Conservation (phyloP, 1,140 invertebrate genomes). For the Heliconius melpomene region DNA sequence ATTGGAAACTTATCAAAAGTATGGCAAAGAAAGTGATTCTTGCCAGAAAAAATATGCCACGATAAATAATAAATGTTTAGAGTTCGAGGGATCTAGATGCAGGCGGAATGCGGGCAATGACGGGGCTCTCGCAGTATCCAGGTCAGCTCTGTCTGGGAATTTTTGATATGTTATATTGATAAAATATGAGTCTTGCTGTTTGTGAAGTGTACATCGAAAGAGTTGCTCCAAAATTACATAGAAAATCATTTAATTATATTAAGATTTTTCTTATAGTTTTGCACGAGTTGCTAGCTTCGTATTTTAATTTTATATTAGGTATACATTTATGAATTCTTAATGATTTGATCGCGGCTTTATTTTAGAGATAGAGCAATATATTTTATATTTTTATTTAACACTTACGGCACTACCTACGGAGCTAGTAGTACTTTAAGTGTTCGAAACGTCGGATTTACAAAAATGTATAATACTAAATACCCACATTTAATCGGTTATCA, state of each 20-base stretch:
- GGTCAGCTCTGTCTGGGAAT: slow-evolving; percentile 10
- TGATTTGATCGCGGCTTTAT: neutral
- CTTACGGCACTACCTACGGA: no score
- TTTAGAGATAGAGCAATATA: no score
- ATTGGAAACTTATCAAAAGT: slow-evolving; percentile 38
- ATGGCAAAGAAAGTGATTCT: slow-evolving; percentile 29
- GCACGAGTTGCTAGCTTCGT: neutral
- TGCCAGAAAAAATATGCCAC: slow-evolving; percentile 34
- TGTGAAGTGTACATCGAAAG: neutral
- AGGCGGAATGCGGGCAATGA: slow-evolving; percentile 15
- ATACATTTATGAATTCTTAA: neutral
- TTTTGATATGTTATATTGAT: slow-evolving; percentile 12
- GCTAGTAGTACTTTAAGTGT: no score
- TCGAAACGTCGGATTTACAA: no score
- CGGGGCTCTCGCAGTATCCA: slow-evolving; percentile 7
- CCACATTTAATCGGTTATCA: no score
- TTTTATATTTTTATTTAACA: no score
- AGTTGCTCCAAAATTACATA: neutral
- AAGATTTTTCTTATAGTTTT: neutral
- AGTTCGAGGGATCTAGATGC: slow-evolving; percentile 18
- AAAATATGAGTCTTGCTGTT: neutral
- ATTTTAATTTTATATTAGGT: neutral
- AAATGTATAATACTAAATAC: no score
- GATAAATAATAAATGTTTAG: slow-evolving; percentile 24
- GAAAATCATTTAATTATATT: neutral